Conservation (phyloP, 1,140 invertebrate genomes). For the Hydropsyche tenuis region DNA sequence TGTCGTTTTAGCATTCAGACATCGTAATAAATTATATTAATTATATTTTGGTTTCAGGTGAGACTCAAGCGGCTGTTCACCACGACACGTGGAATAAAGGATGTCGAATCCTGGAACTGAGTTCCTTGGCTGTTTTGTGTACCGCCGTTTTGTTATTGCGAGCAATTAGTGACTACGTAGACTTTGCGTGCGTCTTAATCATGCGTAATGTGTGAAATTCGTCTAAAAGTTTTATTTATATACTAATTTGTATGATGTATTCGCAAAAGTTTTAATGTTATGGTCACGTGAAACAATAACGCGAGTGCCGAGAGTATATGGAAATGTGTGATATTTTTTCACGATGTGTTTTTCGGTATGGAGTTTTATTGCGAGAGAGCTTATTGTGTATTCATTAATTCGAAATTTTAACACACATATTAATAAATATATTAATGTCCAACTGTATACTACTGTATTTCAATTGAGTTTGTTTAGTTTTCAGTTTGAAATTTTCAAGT, state of each 20-base stretch:
- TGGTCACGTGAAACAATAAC: slow-evolving; percentile 1
- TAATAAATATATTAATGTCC: slow-evolving; percentile 3
- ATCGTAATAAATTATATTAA: too few species aligned
- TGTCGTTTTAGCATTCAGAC: too few species aligned
- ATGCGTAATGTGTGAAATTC: not conserved
- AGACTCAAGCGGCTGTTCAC: slow-evolving; percentile 58
- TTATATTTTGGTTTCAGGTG: slow-evolving; percentile 51
- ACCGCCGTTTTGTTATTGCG: not conserved
- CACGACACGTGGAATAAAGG: slow-evolving; percentile 50
- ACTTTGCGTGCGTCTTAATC: not conserved
- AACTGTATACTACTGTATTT: not conserved
- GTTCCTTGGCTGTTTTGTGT: not conserved
- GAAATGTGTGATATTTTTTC: slow-evolving; percentile 17
- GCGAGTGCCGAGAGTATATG: slow-evolving; percentile 11
- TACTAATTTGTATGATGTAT: too few species aligned
- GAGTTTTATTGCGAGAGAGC: not conserved
- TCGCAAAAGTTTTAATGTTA: too few species aligned
- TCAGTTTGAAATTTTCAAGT: too few species aligned
- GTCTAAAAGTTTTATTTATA: too few species aligned
- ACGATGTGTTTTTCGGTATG: not conserved
- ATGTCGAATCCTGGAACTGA: not conserved
- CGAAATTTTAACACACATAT: too few species aligned
- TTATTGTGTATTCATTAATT: slow-evolving; percentile 11
- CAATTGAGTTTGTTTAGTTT: not conserved
- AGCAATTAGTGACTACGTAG: slow-evolving; percentile 21